Conservation (phyloP, 2,113 vertebrate genomes). For the Acanthisitta chloris region DNA sequence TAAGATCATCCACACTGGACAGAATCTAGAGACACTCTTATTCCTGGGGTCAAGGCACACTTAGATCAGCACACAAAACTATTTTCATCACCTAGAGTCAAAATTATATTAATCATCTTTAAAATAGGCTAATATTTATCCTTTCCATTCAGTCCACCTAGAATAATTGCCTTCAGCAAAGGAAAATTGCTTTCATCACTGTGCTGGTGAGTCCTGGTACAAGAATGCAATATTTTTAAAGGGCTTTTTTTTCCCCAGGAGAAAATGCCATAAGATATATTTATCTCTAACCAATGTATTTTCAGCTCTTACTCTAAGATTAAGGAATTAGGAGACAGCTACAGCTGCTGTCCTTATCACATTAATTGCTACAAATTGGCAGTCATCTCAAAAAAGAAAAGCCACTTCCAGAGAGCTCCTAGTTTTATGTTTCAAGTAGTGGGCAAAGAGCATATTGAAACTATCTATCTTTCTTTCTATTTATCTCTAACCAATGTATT, state of each 20-base stretch:
- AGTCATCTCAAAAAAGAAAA: conserved; percentile 58
- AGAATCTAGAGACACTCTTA: neutral
- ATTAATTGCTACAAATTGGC: conserved; percentile 74
- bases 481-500: conserved; percentile 73
- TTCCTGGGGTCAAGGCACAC: neutral
- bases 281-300: conserved; percentile 73
- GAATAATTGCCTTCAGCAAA: conserved; percentile 19
- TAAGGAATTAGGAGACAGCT: conserved; percentile 71
- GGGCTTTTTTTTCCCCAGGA: conserved; percentile 45
- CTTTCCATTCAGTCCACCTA: neutral
- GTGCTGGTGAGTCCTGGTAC: neutral
- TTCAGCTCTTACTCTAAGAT: conserved; percentile 64
- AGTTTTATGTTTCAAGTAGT: neutral
- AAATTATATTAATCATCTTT: conserved; percentile 10
- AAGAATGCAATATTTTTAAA: conserved; percentile 53
- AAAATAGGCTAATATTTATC: conserved; percentile 22
- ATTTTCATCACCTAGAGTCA: neutral
- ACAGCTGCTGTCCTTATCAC: conserved; percentile 71
- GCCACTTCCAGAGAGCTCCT: conserved; percentile 14
- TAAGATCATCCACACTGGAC: neutral
- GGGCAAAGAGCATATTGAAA: neutral
- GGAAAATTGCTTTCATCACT: neutral
- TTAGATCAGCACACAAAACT: neutral
- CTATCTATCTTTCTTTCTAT: too few relatives aligned
- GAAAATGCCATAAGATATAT: conserved; percentile 61